Evolutionary conservation across 2,888 invertebrate species (phyloP).

Genomic region (Rhingia rostrata): DNA sequence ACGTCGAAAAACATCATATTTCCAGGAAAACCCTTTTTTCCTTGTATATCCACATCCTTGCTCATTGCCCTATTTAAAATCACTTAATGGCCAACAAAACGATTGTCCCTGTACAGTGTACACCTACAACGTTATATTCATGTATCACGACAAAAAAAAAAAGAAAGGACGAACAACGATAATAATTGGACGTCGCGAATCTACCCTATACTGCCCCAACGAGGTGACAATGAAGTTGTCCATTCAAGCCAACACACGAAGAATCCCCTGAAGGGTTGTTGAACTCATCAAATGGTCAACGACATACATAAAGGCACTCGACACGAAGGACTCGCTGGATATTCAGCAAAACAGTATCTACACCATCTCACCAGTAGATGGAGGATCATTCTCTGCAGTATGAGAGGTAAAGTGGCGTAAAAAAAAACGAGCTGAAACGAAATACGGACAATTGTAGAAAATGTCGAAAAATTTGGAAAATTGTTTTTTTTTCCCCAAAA

Average conservation of each 20-base stretch:
- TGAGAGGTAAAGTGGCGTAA: neutral
- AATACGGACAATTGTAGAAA: constrained; percentile 14
- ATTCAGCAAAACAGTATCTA: neutral
- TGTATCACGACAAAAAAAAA: neutral
- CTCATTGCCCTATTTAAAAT: too few species aligned
- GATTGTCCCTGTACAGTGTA: neutral
- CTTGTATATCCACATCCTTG: too few species aligned
- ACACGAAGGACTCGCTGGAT: neutral
- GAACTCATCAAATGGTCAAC: constrained; percentile 66
- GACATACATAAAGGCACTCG: constrained; percentile 20
- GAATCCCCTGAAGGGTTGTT: constrained; percentile 51
- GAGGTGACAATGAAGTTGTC: constrained; percentile 42
- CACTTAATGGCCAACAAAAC: too few species aligned
- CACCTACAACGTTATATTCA: neutral
- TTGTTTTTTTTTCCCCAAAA: too few species aligned
- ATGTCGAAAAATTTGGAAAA: neutral
- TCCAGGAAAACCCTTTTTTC: too few species aligned
- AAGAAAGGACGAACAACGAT: constrained; percentile 7
- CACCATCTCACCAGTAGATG: neutral
- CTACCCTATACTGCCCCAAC: neutral
- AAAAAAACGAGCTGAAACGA: neutral
- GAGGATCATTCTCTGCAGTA: constrained; percentile 22
- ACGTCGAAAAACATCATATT: too few species aligned
- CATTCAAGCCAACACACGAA: constrained; percentile 21
- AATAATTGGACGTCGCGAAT: constrained; percentile 21